Conservation (phyloP, 2,113 vertebrate species). For the Oreochromis niloticus region DNA sequence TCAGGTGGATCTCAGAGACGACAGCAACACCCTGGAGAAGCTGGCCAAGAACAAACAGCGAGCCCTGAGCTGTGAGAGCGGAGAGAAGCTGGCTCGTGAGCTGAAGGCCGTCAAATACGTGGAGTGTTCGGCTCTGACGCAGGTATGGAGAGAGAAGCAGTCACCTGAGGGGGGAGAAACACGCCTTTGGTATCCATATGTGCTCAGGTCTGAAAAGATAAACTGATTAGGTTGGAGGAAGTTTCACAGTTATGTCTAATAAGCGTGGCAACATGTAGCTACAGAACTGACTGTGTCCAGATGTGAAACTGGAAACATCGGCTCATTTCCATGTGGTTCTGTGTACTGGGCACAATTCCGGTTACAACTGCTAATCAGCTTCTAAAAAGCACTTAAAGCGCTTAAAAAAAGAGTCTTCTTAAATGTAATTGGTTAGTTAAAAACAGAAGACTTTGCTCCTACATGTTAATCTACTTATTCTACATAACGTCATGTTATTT, state of each 20-base stretch:
- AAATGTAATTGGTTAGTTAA: neutral
- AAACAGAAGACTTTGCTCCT: neutral
- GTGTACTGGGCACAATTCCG: accelerated
- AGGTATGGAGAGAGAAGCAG: constrained; percentile 55
- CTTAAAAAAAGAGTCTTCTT: neutral
- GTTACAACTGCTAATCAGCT: neutral
- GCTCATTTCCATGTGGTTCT: neutral
- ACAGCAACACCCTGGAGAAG: constrained; percentile 91
- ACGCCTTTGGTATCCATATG: neutral
- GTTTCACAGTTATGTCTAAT: neutral
- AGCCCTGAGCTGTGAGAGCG: constrained; percentile 87
- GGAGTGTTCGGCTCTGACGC: constrained; percentile 93
- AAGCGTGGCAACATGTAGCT: neutral
- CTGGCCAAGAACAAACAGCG: constrained; percentile 98
- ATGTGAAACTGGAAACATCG: neutral
- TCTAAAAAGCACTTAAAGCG: neutral
- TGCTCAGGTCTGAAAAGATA: neutral
- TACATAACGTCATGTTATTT: neutral
- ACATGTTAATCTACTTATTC: neutral
- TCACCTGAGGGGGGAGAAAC: neutral
- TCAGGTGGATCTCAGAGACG: constrained; percentile 92
- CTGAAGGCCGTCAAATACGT: constrained; percentile 95
- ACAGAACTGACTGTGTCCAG: accelerated
- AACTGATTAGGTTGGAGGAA: accelerated
- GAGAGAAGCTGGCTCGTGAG: constrained; percentile 89